Evolutionary conservation across 2,113 vertebrate genomes (phyloP).

Genomic region (Rhombomys opimus): DNA sequence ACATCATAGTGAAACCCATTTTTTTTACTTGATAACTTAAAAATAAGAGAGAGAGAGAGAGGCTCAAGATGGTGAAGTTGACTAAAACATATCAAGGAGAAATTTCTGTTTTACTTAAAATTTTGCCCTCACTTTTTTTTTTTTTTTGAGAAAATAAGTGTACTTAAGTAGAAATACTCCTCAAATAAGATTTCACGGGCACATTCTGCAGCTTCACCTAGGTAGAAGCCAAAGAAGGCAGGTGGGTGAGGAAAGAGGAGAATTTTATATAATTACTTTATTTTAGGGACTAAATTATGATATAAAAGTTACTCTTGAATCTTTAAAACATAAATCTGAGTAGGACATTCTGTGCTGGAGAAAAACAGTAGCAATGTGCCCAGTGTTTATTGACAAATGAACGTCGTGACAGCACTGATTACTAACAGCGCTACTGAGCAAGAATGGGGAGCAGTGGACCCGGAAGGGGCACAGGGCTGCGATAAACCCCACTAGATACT

Average conservation of each 20-base stretch:
- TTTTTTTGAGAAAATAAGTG: neutral
- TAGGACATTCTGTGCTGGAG: conserved; percentile 64
- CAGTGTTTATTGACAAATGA: conserved; percentile 62
- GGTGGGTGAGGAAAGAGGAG: neutral
- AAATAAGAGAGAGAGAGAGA: neutral
- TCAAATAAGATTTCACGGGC: neutral
- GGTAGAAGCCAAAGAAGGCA: neutral
- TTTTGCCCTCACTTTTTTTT: neutral
- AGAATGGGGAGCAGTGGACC: neutral
- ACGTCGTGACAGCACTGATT: conserved; percentile 54
- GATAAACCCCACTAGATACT: neutral
- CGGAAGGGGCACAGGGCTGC: fast-evolving
- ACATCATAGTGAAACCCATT: neutral
- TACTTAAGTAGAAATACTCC: conserved; percentile 3
- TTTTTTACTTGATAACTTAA: neutral
- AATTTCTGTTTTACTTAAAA: conserved; percentile 14
- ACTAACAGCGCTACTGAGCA: conserved; percentile 38
- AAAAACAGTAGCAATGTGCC: conserved; percentile 45
- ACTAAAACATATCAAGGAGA: neutral
- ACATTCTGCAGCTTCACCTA: neutral
- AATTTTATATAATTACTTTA: neutral
- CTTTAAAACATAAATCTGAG: conserved; percentile 61
- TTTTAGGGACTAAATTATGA: conserved; percentile 40
- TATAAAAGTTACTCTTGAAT: conserved; percentile 65
- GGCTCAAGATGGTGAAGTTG: neutral